Base-by-base conservation (phyloP, 2,888 invertebrate species). In the Microplitis manilae region DNA sequence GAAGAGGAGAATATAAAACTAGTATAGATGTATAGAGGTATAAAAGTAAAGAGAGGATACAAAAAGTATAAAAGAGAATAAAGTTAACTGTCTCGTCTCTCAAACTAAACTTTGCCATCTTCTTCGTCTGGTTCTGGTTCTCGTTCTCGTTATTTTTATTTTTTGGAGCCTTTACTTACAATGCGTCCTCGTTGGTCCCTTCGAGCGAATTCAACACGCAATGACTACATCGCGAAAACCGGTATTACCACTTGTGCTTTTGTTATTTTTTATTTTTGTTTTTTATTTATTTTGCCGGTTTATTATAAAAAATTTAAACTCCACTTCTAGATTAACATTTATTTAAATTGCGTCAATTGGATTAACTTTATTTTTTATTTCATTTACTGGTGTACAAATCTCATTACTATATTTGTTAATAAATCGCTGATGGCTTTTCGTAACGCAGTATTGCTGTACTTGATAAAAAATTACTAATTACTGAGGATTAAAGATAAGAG, bases 191-290 rank as follows among this genome's bases (percentile, higher is more conserved):
- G 30, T 30, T 30, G 30, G 30, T 9, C 50, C 50, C 38, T 13
- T 6, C 13, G 50, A 70, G 70, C 2, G 38, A 30, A 59, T 30
- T 30, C 59, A 7, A 70, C 20, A 70, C 20, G 8, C 40, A 69
- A 40, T 15, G 41, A 69, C 40, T 40, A 39, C 68, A 40, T 69
- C 8, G 75, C 71, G 9, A 50, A 76, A 71, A 76, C 76, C 76
- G 71, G 76, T 76, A 71, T 76, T 61, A 71, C 76, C 70, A 76
- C 71, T 76, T 71, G 65, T 59, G 61, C 65, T 20, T 50, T 76
- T 59, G 59, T 75, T 70, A 41, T 64, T 64, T 6, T 50, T 59
- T 68, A 40, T 60, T 74, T 39, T 41, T 62, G 15, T 17, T 30
- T 65, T 59, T 76, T 71, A 40, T 70, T 50, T 61, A 20, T 38